Conservation (phyloP, 2,888 invertebrate species). For the Cistogaster globosa region DNA sequence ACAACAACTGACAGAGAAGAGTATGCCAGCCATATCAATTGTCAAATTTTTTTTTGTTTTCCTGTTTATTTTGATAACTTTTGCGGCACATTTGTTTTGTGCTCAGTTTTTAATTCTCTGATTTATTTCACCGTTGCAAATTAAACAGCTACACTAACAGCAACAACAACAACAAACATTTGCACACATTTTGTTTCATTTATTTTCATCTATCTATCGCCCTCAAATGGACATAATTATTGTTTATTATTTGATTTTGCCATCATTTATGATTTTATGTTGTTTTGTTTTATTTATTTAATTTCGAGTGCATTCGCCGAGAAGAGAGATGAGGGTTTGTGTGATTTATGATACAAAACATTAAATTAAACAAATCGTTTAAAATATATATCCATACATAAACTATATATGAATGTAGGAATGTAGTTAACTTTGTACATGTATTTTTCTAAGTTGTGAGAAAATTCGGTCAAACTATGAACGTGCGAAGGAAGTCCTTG, state of each 20-base stretch:
- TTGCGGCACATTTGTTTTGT: conserved; percentile 54
- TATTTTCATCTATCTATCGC: conserved; percentile 29
- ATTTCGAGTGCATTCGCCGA: conserved; percentile 24
- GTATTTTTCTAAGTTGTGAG: too few species aligned
- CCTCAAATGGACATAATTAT: conserved; percentile 67
- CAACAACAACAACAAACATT: conserved; percentile 20
- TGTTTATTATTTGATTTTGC: conserved; percentile 67
- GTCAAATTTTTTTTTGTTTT: conserved; percentile 58
- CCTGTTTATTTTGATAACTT: conserved; percentile 54
- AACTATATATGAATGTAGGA: not conserved
- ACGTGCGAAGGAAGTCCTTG: too few species aligned
- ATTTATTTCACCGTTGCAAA: conserved; percentile 61
- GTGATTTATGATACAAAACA: conserved; percentile 64
- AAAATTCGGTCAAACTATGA: too few species aligned
- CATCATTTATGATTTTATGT: conserved; percentile 64
- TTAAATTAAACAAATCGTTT: conserved; percentile 46
- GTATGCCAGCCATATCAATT: conserved; percentile 36
- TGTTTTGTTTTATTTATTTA: not conserved
- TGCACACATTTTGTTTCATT: conserved; percentile 4
- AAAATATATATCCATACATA: not conserved
- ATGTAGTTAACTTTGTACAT: too few species aligned
- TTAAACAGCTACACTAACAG: too few species aligned
- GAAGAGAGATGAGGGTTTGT: conserved; percentile 60
- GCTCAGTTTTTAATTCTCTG: conserved; percentile 15
- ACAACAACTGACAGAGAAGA: not conserved